These are phyloP conservation scores for Athetis lepigone DNA, from an alignment of 2,888 invertebrate genomes.

Conservation along the genomic window DNA sequence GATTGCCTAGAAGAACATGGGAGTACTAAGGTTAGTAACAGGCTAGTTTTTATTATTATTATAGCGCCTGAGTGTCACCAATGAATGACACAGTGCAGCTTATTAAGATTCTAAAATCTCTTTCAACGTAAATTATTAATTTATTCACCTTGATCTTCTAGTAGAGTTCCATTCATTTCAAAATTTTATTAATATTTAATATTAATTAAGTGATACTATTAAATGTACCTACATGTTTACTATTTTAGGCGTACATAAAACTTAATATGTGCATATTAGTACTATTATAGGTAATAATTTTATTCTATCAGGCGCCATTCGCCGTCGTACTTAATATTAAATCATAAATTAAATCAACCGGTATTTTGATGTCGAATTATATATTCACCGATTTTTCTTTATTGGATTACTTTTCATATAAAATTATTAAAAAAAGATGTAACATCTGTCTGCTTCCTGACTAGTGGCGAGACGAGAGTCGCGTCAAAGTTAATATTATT, in stretches of 20 bases:
- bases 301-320: not conserved
- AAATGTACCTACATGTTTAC: not conserved
- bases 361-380: no score
- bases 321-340: no score
- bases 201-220: not conserved
- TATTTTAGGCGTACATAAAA: not conserved
- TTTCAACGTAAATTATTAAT: not conserved
- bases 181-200: slow-evolving; percentile 6
- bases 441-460: no score
- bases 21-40: no score
- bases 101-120: not conserved
- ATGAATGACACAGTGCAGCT: not conserved
- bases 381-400: no score
- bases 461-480: no score
- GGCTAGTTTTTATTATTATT: no score
- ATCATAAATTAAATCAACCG: no score
- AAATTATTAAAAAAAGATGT: no score
- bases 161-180: not conserved
- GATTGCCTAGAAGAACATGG: no score
- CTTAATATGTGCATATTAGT: not conserved
- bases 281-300: not conserved
- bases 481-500: no score
- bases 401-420: no score
- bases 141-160: slow-evolving; percentile 9
- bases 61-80: not conserved